Conservation (phyloP, 2,797 vertebrate genomes). For the Lepilemur septentrionalis region DNA sequence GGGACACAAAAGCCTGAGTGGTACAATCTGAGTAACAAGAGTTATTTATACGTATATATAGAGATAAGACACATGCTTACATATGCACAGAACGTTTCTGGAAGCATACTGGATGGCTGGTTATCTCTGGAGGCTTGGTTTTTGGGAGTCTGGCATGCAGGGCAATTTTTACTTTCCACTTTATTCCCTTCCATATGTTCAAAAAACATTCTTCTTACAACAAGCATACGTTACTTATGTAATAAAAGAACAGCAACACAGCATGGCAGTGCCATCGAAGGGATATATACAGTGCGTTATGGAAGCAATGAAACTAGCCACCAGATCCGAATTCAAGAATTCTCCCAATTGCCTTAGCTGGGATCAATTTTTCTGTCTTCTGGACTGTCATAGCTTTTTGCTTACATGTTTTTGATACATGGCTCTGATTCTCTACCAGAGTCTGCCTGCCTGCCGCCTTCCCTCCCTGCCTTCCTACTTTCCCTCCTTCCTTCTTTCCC, state of each 20-base stretch:
- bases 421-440: background rate
- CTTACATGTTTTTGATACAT: background rate
- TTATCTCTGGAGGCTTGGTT: slow-evolving; percentile 9
- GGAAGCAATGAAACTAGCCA: background rate
- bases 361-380: background rate
- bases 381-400: background rate
- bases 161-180: background rate
- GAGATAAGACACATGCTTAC: background rate
- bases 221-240: background rate
- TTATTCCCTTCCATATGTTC: background rate
- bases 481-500: background rate
- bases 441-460: background rate
- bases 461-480: background rate
- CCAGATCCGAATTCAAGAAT: background rate
- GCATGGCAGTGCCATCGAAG: background rate
- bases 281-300: background rate
- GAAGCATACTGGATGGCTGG: background rate
- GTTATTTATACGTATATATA: background rate
- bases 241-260: background rate
- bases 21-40: background rate
- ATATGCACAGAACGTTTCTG: background rate
- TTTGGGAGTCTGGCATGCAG: background rate
- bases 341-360: background rate
- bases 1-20: background rate
- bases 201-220: background rate